Conservation (phyloP, 1,140 invertebrate genomes). For the Euura lappo region DNA sequence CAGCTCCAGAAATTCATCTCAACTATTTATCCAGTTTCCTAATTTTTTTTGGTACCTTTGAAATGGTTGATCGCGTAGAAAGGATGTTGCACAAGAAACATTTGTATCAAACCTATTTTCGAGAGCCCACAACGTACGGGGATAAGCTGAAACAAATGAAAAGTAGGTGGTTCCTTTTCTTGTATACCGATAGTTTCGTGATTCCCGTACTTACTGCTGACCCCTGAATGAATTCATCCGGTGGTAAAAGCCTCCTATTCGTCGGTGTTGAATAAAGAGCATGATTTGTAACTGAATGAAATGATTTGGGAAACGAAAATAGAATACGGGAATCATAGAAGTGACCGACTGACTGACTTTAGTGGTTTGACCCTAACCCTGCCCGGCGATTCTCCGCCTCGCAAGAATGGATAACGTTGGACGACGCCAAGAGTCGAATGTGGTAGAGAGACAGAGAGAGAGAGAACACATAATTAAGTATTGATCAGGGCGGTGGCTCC, state of each 20-base stretch:
- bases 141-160: neutral
- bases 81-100: too few species aligned
- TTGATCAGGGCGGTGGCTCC: slow-evolving; percentile 51
- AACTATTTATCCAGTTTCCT: too few species aligned
- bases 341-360: neutral
- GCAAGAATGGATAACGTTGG: neutral
- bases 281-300: too few species aligned
- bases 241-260: too few species aligned
- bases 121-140: too few species aligned
- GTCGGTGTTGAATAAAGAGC: too few species aligned
- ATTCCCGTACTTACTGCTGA: neutral
- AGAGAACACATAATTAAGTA: slow-evolving; percentile 46
- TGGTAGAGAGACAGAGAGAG: neutral
- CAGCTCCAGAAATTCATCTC: too few species aligned
- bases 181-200: neutral
- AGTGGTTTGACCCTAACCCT: neutral
- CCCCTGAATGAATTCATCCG: neutral
- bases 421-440: neutral
- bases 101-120: too few species aligned
- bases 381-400: neutral
- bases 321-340: too few species aligned
- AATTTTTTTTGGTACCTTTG: too few species aligned
- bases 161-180: neutral
- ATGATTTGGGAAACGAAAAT: too few species aligned
- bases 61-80: too few species aligned